Evolutionary conservation across 1,140 invertebrate genomes (phyloP).

Genomic region (Hyles euphorbiae): DNA sequence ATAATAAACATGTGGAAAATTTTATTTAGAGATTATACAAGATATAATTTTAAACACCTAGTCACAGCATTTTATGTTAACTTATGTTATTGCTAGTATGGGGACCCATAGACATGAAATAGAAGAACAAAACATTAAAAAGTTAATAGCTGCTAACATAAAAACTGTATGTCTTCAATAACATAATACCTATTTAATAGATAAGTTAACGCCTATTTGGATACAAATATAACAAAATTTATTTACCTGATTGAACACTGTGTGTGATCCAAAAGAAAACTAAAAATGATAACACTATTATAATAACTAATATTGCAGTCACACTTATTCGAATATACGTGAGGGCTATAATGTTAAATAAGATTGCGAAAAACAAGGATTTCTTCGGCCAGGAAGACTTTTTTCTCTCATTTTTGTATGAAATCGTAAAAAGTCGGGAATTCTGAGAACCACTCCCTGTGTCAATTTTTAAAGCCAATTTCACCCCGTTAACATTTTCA

Average conservation of each 20-base stretch:
- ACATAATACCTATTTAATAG: no score
- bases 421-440: constrained; percentile 52
- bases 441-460: constrained; percentile 36
- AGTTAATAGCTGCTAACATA: no score
- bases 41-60: no score
- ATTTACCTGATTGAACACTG: constrained; percentile 61
- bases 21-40: no score
- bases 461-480: constrained; percentile 42
- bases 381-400: constrained; percentile 40
- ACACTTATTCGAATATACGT: constrained; percentile 51
- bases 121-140: no score
- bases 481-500: constrained; percentile 61
- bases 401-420: constrained; percentile 45
- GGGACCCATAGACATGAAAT: no score
- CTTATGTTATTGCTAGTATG: no score
- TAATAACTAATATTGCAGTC: constrained; percentile 42
- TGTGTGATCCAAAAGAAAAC: constrained; percentile 62
- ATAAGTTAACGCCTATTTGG: not conserved
- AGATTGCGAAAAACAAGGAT: constrained; percentile 47
- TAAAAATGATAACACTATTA: constrained; percentile 51
- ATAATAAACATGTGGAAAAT: no score
- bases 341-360: constrained; percentile 53
- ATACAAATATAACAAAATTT: constrained; percentile 12
- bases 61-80: no score
- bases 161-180: no score